phyloP scores from a whole-genome alignment of 2,113 vertebrate genomes.

The Scytalopus superciliaris region DNA sequence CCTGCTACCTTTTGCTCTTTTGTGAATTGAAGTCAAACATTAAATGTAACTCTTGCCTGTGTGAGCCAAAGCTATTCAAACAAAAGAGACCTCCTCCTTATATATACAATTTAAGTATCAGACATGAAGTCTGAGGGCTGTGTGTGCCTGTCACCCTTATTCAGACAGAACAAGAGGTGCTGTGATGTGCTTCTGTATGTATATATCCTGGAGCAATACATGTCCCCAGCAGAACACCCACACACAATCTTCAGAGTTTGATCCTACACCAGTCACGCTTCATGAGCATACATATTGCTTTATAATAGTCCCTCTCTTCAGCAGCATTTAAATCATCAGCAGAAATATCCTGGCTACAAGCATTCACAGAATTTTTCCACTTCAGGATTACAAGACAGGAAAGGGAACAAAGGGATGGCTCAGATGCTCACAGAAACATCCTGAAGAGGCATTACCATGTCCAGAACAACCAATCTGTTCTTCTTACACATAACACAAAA shows the following conservation, averaged over 20 bases:
- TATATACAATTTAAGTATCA: background rate
- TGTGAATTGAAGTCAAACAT: background rate
- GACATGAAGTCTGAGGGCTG: background rate
- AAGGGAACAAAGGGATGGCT: background rate
- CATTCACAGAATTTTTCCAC: background rate
- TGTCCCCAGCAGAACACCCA: background rate
- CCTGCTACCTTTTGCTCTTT: background rate
- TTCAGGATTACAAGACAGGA: background rate
- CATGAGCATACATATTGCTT: background rate
- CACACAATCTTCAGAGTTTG: background rate
- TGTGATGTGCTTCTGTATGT: background rate
- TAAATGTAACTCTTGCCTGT: background rate
- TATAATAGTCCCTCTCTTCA: slow-evolving; percentile 21
- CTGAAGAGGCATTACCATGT: background rate
- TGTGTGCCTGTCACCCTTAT: background rate
- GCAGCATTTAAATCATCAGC: background rate
- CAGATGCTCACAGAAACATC: background rate
- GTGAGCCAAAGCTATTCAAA: background rate
- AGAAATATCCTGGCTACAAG: background rate
- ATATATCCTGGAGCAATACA: background rate
- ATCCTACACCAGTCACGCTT: background rate
- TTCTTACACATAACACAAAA: background rate
- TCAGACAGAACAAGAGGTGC: background rate
- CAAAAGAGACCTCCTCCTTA: background rate
- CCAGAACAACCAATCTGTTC: background rate